These are phyloP conservation scores for Hybognathus amarus DNA, from an alignment of 2,797 vertebrate species.

Conservation along the genomic window DNA sequence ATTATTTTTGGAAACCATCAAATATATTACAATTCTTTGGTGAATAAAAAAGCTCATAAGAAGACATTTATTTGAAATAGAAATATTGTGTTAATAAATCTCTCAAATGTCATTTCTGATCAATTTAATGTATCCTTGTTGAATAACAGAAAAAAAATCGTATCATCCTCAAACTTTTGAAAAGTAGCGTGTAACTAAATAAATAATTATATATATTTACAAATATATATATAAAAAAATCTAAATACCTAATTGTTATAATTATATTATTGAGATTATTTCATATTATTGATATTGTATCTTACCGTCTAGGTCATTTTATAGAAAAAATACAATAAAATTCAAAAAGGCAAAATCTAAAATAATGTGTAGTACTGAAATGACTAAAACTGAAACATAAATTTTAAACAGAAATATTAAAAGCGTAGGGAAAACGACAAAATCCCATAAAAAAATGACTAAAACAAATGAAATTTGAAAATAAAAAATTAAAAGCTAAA, in stretches of 20 bases:
- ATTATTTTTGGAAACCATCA: not conserved
- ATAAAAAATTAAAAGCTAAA: too few species aligned
- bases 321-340: not conserved
- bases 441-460: too few species aligned
- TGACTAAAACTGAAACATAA: too few species aligned
- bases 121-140: not conserved
- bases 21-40: not conserved
- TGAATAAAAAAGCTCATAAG: not conserved
- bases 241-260: not conserved
- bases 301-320: not conserved
- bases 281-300: not conserved
- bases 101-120: not conserved
- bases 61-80: not conserved
- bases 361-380: too few species aligned
- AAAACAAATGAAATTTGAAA: too few species aligned
- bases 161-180: not conserved
- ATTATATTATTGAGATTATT: not conserved
- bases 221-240: not conserved
- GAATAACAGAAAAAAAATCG: not conserved
- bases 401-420: too few species aligned
- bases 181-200: not conserved
- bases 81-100: not conserved
- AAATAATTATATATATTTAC: not conserved
- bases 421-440: too few species aligned
- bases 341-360: too few species aligned